Evolutionary conservation across 1,140 invertebrate species (phyloP), one percentile per base, ranked within the genome.

Genomic region (Eciton burchellii): DNA sequence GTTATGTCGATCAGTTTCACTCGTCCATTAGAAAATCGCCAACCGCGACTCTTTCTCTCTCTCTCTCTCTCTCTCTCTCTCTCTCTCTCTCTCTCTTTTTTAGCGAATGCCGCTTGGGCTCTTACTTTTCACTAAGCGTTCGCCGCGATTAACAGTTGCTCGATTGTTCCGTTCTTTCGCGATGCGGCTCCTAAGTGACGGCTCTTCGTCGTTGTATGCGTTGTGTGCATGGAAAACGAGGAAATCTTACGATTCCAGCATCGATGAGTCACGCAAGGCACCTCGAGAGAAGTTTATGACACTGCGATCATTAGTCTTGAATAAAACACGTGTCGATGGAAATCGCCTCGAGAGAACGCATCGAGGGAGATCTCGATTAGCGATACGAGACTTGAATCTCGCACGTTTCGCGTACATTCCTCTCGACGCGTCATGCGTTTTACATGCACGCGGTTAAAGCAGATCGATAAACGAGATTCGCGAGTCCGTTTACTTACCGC

Each of bases 401-500:
- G 35, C 35, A 35, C 35, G 35, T 35, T 35, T 6, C 35, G 35
- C 35, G 6, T 35, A 6, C 35, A 6, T 35, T n/a, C n/a, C n/a
- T n/a, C n/a, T n/a, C n/a, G n/a, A 35, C 6, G 21, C 11, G 4
- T 14, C 9, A 26, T 9, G 12, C 41, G 5, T 45, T 49, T 35
- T 49, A 35, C 29, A 14, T n/a, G 35, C 12, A 11, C n/a, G 14
- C 16, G 26, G 5, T 21, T 6, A 56, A 8, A 56, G 19, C 35
- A 54, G 52, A 24, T 35, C 29, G 29, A 2, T 21, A 29, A 68
- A 74, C 47, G 11, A 62, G 24, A 66, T 26, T 26, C 29, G 9
- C 52, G 14, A 43, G 0, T 68, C 49, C 5, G 12, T 29, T 77
- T 86, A 92, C 92, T 93, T 94, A 88, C 95, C 94, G 21, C 95